Evolutionary conservation across 2,888 invertebrate species (phyloP).

Genomic region (Teinopalpus imperialis): DNA sequence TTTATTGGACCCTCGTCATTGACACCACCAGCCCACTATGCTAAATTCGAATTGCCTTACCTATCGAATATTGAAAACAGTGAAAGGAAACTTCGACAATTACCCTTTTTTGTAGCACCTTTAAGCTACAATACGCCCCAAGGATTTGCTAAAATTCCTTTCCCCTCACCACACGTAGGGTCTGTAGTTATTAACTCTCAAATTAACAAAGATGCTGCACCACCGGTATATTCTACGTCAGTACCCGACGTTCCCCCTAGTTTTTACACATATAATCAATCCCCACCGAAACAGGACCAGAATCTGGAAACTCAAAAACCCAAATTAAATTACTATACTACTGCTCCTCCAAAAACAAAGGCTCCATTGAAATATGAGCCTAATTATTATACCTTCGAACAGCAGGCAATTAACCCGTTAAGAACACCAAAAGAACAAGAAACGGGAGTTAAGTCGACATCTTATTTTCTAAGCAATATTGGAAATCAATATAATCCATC

Average conservation of each 20-base stretch:
- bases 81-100: constrained; percentile 86
- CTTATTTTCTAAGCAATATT: constrained; percentile 54
- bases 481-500: constrained; percentile 50
- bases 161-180: constrained; percentile 93
- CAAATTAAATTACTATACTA: constrained; percentile 65
- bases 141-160: constrained; percentile 92
- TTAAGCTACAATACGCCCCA: constrained; percentile 91
- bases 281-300: constrained; percentile 45
- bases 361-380: constrained; percentile 47
- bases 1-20: constrained; percentile 92
- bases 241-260: constrained; percentile 41
- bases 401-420: constrained; percentile 61
- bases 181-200: constrained; percentile 88
- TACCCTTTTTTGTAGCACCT: constrained; percentile 93
- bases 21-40: constrained; percentile 86
- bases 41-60: constrained; percentile 92
- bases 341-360: constrained; percentile 58
- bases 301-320: constrained; percentile 67
- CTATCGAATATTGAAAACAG: constrained; percentile 87
- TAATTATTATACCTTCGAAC: constrained; percentile 70
- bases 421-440: constrained; percentile 48
- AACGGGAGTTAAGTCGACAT: constrained; percentile 35
- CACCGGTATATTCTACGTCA: constrained; percentile 36
- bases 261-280: constrained; percentile 41
- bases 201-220: constrained; percentile 53